These are phyloP conservation scores for Myodes glareolus DNA, from an alignment of 2,113 vertebrate species.

Conservation along the genomic window DNA sequence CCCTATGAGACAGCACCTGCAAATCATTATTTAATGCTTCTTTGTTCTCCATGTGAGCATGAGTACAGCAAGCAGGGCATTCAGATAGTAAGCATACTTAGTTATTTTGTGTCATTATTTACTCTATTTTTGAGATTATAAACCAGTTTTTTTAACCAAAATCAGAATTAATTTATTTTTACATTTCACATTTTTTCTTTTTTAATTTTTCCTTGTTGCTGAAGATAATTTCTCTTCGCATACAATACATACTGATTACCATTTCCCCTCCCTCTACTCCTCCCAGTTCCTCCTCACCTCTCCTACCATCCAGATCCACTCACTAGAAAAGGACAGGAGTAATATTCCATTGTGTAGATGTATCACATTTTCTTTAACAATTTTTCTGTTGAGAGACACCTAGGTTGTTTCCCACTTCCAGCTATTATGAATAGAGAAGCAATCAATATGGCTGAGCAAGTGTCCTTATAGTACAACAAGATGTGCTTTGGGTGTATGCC, in stretches of 20 bases:
- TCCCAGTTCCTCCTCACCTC: background rate
- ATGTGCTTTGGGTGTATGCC: background rate
- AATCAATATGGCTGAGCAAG: background rate
- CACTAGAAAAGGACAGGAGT: background rate
- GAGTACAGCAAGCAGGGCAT: background rate
- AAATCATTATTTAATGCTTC: constrained; percentile 47
- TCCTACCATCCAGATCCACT: background rate
- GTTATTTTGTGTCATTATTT: constrained; percentile 9
- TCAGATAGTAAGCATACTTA: constrained; percentile 18
- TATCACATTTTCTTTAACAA: background rate
- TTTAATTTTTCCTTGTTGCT: background rate
- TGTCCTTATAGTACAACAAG: background rate
- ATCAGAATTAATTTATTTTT: background rate
- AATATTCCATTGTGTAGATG: background rate
- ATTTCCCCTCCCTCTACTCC: background rate
- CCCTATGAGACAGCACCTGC: constrained; percentile 59
- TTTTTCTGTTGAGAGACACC: background rate
- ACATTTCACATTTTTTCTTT: background rate
- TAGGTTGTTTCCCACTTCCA: background rate
- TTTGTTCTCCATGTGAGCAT: constrained; percentile 34
- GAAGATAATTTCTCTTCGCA: background rate
- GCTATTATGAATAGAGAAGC: background rate
- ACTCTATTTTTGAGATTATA: background rate
- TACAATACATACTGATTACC: background rate
- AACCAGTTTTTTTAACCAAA: background rate